Evolutionary conservation across 2,113 vertebrate genomes (phyloP), one percentile per base, ranked within the genome.

Genomic region (Uria aalge): DNA sequence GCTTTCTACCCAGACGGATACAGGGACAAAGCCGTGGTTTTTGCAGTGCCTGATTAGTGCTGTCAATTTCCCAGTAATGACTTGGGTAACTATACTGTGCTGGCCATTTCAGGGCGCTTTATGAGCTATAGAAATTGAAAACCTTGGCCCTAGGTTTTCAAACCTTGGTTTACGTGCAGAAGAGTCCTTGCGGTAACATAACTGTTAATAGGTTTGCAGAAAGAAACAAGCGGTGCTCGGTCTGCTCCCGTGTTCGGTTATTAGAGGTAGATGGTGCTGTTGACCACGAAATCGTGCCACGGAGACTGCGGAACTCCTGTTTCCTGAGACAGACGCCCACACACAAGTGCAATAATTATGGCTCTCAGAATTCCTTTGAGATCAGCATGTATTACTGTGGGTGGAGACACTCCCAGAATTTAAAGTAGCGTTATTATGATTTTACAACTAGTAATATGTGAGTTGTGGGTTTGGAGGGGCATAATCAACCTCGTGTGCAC

Each of bases 251-350:
- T 53, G 11, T 11, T 75, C 1, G 0, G 5, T 17, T 83, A 16
- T 47, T 48, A 80, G 94, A 93, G 97, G 90, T 81, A 98, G 98
- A 79, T 97, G 98, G 97, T 86, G 97, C 96, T 97, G 52, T 97
- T 82, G 75, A 71, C 96, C 96, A 97, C 96, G 95, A 66, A 98
- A 98, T 92, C 0, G 6, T 52, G 45, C 40, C 5, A 11, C 14
- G 15, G 32, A 62, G 57, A n/a, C 43, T 74, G 52, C 40, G 2
- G 34, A 23, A n/a, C 66, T 73, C 63, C 24, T 21, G 15, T 77
- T 96, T 69, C 34, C 62, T 17, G 53, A 96, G 87, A 72, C 85
- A 88, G 63, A 82, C 59, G 38, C 94, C 96, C 87, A 72, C 85
- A 73, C 90, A 95, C 95, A 71, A 90, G 75, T 75, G 91, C 91